Percentiles rank a stretch among this genome's conserved stretches.
These are phyloP conservation scores for Sebastes schlegelii DNA, from an alignment of 2,113 vertebrate species.

Conservation along the genomic window DNA sequence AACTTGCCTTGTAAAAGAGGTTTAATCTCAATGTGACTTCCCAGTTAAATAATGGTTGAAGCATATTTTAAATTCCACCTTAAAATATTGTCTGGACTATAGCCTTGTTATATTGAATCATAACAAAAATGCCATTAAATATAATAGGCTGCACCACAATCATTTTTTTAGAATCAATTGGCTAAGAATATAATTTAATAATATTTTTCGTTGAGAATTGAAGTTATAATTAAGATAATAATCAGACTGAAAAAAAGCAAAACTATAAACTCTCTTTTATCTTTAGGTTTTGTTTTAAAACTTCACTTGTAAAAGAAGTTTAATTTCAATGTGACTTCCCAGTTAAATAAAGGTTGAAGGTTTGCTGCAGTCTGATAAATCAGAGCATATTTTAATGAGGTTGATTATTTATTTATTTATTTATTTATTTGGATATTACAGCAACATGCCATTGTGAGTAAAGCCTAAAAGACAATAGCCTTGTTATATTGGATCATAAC, in stretches of 20 bases:
- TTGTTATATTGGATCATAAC: not conserved
- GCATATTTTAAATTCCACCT: not conserved
- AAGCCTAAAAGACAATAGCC: not conserved
- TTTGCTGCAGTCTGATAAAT: too few species aligned
- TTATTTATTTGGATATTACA: too few species aligned
- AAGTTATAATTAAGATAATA: not conserved
- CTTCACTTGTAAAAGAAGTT: not conserved
- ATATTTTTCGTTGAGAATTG: not conserved
- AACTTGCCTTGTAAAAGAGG: too few species aligned
- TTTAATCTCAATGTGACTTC: too few species aligned
- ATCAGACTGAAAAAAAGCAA: not conserved
- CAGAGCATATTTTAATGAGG: not conserved
- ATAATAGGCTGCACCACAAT: not conserved
- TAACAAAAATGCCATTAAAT: not conserved
- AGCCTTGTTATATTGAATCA: not conserved
- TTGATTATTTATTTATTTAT: not conserved
- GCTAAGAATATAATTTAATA: not conserved
- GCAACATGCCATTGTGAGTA: not conserved
- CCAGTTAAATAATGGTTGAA: too few species aligned
- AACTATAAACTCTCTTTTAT: not conserved
- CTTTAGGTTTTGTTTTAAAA: not conserved
- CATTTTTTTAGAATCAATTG: not conserved
- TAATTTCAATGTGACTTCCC: too few species aligned
- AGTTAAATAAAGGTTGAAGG: too few species aligned
- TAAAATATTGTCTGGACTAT: not conserved